These are phyloP conservation scores for Parapristionchus giblindavisi DNA, from an alignment of 2,888 invertebrate species.

Conservation along the genomic window DNA sequence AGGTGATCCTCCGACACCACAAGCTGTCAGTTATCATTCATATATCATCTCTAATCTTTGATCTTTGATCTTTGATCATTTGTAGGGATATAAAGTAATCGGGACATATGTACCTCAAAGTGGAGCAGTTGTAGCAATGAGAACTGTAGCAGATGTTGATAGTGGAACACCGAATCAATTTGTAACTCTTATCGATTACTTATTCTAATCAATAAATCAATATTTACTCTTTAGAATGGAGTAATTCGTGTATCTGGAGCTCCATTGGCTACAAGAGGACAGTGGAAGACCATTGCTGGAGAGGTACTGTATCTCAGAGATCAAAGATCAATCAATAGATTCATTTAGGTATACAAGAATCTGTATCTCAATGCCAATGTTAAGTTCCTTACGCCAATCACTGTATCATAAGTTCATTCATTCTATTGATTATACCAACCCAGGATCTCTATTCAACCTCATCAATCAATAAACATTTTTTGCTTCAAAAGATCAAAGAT, in stretches of 20 bases:
- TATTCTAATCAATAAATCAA: background rate
- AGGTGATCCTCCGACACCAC: background rate
- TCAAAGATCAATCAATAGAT: background rate
- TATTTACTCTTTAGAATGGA: slow-evolving; percentile 3
- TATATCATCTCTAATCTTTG: too few species aligned
- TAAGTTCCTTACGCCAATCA: slow-evolving; percentile 29
- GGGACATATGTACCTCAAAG: slow-evolving; percentile 10
- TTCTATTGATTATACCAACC: too few species aligned
- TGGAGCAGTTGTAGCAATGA: slow-evolving; percentile 21
- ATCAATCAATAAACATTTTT: too few species aligned
- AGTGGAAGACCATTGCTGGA: slow-evolving; percentile 36
- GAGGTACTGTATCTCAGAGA: slow-evolving; percentile 16
- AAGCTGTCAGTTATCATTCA: too few species aligned
- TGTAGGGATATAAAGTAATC: background rate
- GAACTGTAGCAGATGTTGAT: slow-evolving; percentile 8
- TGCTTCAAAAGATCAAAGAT: too few species aligned
- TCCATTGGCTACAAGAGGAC: slow-evolving; percentile 32
- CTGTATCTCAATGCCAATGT: slow-evolving; percentile 32
- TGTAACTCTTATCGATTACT: background rate
- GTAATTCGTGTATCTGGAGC: slow-evolving; percentile 12
- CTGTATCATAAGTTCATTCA: slow-evolving; percentile 26
- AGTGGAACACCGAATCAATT: slow-evolving; percentile 32
- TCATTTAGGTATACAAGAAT: slow-evolving; percentile 31
- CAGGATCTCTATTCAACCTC: too few species aligned
- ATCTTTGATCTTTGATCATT: too few species aligned